Conservation (phyloP, 2,113 vertebrate genomes). For the Sus scrofa region T2T-Sscrofa CM000812.6:62082501-62083000, state of each 20-base stretch:
- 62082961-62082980: slow-evolving; percentile 9
- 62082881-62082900: slow-evolving; percentile 66
- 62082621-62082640: not conserved
- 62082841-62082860: slow-evolving; percentile 48
- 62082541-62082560: not conserved
- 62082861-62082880: slow-evolving; percentile 54
- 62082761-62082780: not conserved
- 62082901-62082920: slow-evolving; percentile 64
- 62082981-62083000: slow-evolving; percentile 22
- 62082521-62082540: not conserved
- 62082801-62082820: not conserved
- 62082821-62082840: slow-evolving; percentile 31
- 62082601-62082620: not conserved
- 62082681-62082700: not conserved
- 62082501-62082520: not conserved
- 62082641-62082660: not conserved
- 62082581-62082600: not conserved
- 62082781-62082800: not conserved
- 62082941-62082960: slow-evolving; percentile 21
- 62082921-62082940: slow-evolving; percentile 6
- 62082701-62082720: not conserved
- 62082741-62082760: not conserved
- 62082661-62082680: not conserved
- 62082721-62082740: not conserved
- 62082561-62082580: not conserved